Conservation (phyloP, 2,797 vertebrate genomes). For the Hemitrygon akajei region DNA sequence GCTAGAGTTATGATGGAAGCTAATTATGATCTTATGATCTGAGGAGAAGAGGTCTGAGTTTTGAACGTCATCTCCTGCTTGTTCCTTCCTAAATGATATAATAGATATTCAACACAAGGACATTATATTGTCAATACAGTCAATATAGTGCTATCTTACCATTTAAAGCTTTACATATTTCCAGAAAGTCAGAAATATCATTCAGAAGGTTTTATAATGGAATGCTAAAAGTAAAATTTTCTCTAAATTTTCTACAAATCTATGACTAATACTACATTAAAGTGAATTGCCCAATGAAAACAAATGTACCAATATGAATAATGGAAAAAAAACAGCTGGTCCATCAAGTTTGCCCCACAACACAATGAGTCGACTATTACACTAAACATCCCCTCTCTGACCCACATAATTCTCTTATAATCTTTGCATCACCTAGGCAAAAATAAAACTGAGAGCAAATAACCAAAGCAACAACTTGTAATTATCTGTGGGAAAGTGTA, state of each 20-base stretch:
- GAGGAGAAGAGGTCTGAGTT: no score
- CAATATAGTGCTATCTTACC: background rate
- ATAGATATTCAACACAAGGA: background rate
- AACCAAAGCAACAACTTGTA: no score
- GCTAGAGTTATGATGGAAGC: no score
- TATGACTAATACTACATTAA: background rate
- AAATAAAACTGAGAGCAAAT: background rate
- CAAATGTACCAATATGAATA: no score
- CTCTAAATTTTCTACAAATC: background rate
- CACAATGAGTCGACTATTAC: background rate
- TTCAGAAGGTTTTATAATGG: background rate
- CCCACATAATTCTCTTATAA: background rate
- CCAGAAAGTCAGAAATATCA: background rate
- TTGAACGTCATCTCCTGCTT: no score
- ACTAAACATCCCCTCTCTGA: background rate
- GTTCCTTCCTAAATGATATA: no score
- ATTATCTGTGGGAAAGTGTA: no score
- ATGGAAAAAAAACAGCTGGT: background rate
- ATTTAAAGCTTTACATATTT: background rate
- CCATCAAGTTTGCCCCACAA: background rate
- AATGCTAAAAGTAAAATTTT: background rate
- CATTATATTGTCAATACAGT: background rate
- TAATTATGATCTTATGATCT: no score
- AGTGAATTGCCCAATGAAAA: background rate
- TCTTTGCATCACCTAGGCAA: background rate